Evolutionary conservation across 2,888 invertebrate genomes (phyloP), one percentile per base, ranked within the genome.

Genomic region (Eupithecia vulgata): DNA sequence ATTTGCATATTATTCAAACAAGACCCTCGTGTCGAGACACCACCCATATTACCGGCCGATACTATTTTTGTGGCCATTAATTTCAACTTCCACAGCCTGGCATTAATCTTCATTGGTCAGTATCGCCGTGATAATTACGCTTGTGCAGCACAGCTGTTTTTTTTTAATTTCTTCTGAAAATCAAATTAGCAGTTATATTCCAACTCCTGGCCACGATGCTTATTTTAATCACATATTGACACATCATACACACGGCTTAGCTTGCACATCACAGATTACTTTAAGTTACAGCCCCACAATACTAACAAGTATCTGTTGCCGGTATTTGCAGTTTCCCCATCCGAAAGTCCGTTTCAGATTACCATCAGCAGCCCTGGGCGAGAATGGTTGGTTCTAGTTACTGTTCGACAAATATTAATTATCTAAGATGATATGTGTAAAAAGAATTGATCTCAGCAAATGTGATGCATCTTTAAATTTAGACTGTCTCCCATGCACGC

Each of bases 1-100:
- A 48, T 66, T 66, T 30, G 67, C 34, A 48, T 65, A 40, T 40
- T 40, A 65, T 37, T 42, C 13, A 37, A 65, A 40, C 65, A 40
- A n/a, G 12, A n/a, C 37, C 17, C 17, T 7, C 34, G 17, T 64
- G 37, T 35, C 34, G 37, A 64, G 64, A 37, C 34, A 13, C 21
- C 21, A 37, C 5, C 12, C 64, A 40, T 64, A 64, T 40, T 13
- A 40, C 57, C 25, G 25, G 15, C 40, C 25, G 65, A 40, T 57
- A 25, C 21, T 5, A 57, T 25, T 25, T 12, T 25, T 25, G 25
- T 25, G 57, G 5, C 25, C 12, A 25, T 25, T 57, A 57, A 57
- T 13, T 10, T 21, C 52, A 21, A 52, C 21, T 13, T 25, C 57
- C 25, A 25, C 57, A 21, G 21, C 25, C 57, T 1, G 25, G 25